These are phyloP conservation scores for Clangula hyemalis DNA, from an alignment of 2,797 vertebrate genomes.

Conservation along the genomic window DNA sequence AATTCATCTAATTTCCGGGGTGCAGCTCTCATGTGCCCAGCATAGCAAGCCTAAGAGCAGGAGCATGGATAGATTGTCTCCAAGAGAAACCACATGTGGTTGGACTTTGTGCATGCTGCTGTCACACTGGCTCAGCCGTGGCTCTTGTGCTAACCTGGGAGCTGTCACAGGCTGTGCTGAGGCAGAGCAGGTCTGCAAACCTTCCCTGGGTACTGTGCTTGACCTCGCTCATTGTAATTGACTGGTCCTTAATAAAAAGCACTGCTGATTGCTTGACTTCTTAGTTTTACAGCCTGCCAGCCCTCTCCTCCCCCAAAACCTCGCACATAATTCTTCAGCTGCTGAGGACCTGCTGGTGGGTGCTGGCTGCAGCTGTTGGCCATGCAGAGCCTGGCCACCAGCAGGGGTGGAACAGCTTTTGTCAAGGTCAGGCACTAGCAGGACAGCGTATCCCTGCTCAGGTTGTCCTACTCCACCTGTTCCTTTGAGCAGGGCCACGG, in stretches of 20 bases:
- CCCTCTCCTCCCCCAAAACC: not conserved
- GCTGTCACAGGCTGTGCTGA: not conserved
- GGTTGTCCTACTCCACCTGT: not conserved
- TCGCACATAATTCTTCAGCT: not conserved
- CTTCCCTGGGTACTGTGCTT: not conserved
- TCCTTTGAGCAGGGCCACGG: rapidly evolving
- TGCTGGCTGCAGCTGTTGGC: not conserved
- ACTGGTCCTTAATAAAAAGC: not conserved
- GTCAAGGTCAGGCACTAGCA: not conserved
- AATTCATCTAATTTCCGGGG: not conserved
- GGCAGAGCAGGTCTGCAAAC: not conserved
- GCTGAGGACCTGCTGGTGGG: not conserved
- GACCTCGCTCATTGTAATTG: rapidly evolving
- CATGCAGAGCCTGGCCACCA: not conserved
- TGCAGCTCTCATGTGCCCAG: not conserved
- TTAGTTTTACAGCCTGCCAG: conserved; percentile 2
- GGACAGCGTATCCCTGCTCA: not conserved
- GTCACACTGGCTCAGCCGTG: not conserved
- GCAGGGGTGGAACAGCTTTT: not conserved
- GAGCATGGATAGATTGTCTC: not conserved
- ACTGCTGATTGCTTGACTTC: not conserved
- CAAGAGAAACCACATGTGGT: not conserved
- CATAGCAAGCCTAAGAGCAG: rapidly evolving
- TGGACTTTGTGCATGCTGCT: not conserved
- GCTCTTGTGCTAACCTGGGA: not conserved